Evolutionary conservation across 2,113 vertebrate genomes (phyloP), one percentile per base, ranked within the genome.

Genomic region (Mandrillus leucophaeus): DNA sequence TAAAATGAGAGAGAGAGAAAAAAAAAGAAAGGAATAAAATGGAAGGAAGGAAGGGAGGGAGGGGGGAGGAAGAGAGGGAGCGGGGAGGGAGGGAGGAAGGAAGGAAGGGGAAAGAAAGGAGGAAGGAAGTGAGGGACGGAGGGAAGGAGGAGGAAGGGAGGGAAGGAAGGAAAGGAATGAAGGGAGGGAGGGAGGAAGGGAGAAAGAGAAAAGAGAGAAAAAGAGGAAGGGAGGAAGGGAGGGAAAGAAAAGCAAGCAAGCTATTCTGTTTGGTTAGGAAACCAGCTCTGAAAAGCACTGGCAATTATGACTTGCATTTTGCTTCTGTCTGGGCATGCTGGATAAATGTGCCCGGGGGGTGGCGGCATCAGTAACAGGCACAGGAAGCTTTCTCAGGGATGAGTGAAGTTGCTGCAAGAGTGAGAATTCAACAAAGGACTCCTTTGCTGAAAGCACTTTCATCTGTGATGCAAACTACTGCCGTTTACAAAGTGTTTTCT

Each of bases 251-350:
- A 64, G 61, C 27, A 30, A 30, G 61, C 61, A 64, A 64, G 61
- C 12, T 30, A 30, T 38, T 64, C 88, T 68, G 70, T 94, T 40
- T 73, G 38, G 82, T 80, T 89, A 75, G 78, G 38, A 88, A 88
- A 25, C 10, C 13, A 7, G 64, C 80, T 95, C 76, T 9, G 59
- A 45, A 75, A 78, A 66, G 61, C 93, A 38, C 79, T 70, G 75
- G 66, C 61, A 66, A 76, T 88, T 59, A 79, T 35, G 72, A 84
- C 43, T 88, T 82, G 48, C 59, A 2, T 70, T 70, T 48, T 72
- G 72, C 78, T 88, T 88, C 82, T 94, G 93, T 50, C 86, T 9
- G 20, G 82, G 17, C 92, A 38, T 1, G 95, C 91, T 57, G 30
- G 75, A 18, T 89, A 78, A 80, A 55, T 72, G 50, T 50, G 70